A percentile compares a stretch with the other conserved stretches of the same genome.
Evolutionary conservation across 2,797 vertebrate species (phyloP).

Genomic region (Takifugu rubripes): DNA sequence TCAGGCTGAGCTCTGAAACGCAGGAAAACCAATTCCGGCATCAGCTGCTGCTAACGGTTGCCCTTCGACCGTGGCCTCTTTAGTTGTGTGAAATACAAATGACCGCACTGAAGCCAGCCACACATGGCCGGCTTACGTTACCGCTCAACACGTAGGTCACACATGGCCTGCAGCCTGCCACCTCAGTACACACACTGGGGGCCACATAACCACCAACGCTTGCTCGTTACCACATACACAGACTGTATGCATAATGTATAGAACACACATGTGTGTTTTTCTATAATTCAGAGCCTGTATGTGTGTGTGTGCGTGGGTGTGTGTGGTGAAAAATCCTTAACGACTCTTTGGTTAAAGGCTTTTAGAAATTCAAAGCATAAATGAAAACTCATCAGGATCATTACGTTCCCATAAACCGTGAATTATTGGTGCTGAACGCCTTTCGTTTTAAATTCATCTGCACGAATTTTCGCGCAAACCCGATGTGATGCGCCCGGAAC

Average conservation of each 20-base stretch:
- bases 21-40: conserved; percentile 22
- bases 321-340: conserved; percentile 18
- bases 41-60: conserved; percentile 47
- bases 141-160: conserved; percentile 61
- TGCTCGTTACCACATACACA: conserved; percentile 46
- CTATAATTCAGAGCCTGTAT: conserved; percentile 13
- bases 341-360: conserved; percentile 10
- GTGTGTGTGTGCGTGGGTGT: not conserved
- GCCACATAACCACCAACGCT: conserved; percentile 43
- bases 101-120: conserved; percentile 59
- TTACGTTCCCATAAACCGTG: conserved; percentile 15
- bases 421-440: conserved; percentile 5
- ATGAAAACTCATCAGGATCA: conserved; percentile 9
- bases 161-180: conserved; percentile 43
- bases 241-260: conserved; percentile 35
- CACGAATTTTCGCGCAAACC: not conserved
- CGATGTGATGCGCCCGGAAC: conserved; percentile 17
- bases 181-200: conserved; percentile 46
- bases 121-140: conserved; percentile 66
- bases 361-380: not conserved
- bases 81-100: conserved; percentile 60
- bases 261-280: conserved; percentile 46
- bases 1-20: conserved; percentile 3
- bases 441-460: too few species aligned
- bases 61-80: conserved; percentile 37